Conservation (phyloP, 2,888 invertebrate species). For the Pollenia labialis region DNA sequence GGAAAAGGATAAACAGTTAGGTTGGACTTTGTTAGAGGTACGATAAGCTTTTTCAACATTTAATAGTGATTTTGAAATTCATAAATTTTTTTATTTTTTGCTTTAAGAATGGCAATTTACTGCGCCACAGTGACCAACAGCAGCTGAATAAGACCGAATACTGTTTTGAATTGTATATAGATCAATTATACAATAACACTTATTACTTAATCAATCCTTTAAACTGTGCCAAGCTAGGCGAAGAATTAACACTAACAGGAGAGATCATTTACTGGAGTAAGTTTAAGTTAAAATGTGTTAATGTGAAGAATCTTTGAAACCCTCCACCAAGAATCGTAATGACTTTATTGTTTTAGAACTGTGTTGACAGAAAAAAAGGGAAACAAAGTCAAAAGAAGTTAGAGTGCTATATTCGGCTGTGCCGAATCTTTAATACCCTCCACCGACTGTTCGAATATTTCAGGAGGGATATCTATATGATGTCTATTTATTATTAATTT, state of each 20-base stretch:
- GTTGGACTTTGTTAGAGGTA: constrained; percentile 58
- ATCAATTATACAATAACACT: neutral
- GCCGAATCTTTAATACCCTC: too few species aligned
- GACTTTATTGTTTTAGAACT: too few species aligned
- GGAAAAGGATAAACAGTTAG: neutral
- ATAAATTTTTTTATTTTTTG: neutral
- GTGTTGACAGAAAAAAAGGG: too few species aligned
- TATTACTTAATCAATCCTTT: constrained; percentile 48
- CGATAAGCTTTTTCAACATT: neutral
- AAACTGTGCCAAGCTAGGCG: constrained; percentile 23
- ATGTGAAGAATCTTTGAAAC: too few species aligned
- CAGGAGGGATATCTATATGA: too few species aligned
- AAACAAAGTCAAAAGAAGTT: too few species aligned
- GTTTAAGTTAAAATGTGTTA: neutral
- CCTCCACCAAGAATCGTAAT: too few species aligned
- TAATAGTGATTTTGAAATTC: neutral
- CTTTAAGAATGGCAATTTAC: constrained; percentile 41
- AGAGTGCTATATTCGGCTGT: too few species aligned
- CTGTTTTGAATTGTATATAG: constrained; percentile 55
- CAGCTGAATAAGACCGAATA: constrained; percentile 39
- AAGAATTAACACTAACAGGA: neutral
- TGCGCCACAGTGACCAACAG: constrained; percentile 29
- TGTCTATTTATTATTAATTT: too few species aligned
- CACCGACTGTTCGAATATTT: too few species aligned
- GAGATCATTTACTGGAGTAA: constrained; percentile 46